phyloP scores from a whole-genome alignment of 2,113 vertebrate genomes.

The Mus spicilegus region DNA sequence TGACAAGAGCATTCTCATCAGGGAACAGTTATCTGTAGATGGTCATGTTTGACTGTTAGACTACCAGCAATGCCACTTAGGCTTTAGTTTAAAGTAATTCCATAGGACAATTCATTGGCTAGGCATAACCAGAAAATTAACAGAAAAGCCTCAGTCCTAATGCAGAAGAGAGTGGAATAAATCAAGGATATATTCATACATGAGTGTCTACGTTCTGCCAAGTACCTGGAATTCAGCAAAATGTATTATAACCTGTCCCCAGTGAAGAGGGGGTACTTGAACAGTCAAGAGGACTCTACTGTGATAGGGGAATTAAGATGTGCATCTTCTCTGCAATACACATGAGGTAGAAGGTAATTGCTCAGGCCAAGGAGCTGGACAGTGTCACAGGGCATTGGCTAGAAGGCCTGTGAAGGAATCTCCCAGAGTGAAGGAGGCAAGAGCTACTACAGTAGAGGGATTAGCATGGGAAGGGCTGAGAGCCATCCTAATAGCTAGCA shows the following conservation, averaged over 20 bases:
- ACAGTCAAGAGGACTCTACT: neutral
- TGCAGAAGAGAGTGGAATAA: neutral
- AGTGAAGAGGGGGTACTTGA: neutral
- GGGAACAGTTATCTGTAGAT: neutral
- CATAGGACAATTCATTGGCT: neutral
- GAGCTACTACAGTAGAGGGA: neutral
- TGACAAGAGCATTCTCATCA: neutral
- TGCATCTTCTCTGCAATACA: neutral
- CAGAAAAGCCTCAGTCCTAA: neutral
- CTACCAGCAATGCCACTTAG: neutral
- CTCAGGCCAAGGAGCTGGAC: neutral
- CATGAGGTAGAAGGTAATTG: neutral
- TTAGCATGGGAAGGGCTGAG: neutral
- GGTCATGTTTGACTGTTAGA: neutral
- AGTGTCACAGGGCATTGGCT: neutral
- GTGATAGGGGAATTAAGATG: neutral
- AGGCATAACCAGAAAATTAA: neutral
- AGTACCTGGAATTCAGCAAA: neutral
- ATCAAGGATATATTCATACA: neutral
- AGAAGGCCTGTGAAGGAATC: neutral
- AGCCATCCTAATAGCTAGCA: neutral
- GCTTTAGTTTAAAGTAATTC: constrained; percentile 30
- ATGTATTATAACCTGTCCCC: fast-evolving
- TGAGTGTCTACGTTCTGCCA: neutral
- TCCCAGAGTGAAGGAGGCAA: neutral